These are phyloP conservation scores for Lasioglossum malachurum DNA, from an alignment of 2,888 invertebrate species.

Conservation along the genomic window DNA sequence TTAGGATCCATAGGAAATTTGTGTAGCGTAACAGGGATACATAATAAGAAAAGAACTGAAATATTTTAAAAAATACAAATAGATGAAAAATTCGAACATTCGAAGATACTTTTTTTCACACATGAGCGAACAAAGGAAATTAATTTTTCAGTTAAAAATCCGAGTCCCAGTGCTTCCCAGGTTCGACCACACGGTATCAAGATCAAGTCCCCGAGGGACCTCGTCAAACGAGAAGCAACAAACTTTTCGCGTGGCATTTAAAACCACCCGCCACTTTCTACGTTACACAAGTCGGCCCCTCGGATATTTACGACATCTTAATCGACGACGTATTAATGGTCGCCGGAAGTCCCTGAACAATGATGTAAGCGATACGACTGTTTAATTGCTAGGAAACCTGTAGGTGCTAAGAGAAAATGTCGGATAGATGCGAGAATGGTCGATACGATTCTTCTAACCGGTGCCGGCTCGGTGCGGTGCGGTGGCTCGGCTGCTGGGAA, in stretches of 20 bases:
- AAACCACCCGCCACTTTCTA: conserved; percentile 40
- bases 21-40: not conserved
- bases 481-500: not conserved
- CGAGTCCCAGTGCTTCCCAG: not conserved
- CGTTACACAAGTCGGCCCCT: conserved; percentile 26
- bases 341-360: conserved; percentile 25
- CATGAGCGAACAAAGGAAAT: not conserved
- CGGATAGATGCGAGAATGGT: not conserved
- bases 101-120: not conserved
- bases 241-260: conserved; percentile 31
- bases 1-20: not conserved
- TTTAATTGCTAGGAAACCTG: conserved; percentile 3
- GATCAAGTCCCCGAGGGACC: not conserved
- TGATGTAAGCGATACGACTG: conserved; percentile 31
- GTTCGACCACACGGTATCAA: not conserved
- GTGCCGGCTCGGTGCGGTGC: not conserved
- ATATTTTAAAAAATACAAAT: not conserved
- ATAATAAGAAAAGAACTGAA: not conserved
- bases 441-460: not conserved
- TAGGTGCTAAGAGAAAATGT: conserved; percentile 19
- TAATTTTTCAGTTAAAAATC: not conserved
- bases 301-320: conserved; percentile 22
- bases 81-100: not conserved
- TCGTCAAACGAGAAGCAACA: not conserved
- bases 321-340: conserved; percentile 31